Conservation (phyloP, 2,113 vertebrate genomes). For the Varanus salvator region DNA sequence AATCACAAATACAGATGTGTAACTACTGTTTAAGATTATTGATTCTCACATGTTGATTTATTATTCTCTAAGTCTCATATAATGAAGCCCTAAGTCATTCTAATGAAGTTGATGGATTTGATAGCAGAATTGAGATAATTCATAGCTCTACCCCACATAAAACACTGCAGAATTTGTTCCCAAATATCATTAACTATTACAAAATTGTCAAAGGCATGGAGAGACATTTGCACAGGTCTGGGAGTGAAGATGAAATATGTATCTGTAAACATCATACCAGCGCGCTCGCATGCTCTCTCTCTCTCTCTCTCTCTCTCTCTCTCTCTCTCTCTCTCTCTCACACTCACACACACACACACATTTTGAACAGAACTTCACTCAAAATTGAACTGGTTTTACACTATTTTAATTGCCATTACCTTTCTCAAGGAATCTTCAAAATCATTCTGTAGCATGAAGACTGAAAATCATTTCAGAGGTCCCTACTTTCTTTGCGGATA, state of each 20-base stretch:
- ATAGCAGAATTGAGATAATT: background rate
- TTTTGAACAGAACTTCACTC: background rate
- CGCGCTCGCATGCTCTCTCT: too few relatives aligned
- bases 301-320: too few relatives aligned
- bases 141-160: background rate
- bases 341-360: background rate
- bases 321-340: too few relatives aligned
- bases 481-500: background rate
- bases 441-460: background rate
- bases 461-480: background rate
- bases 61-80: background rate
- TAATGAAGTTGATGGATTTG: conserved; percentile 1
- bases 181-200: background rate
- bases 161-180: background rate
- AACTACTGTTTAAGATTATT: background rate
- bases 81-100: background rate
- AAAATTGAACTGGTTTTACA: background rate
- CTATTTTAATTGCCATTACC: background rate
- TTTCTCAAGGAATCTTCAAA: background rate
- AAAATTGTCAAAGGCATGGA: background rate
- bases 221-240: background rate
- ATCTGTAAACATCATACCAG: too few relatives aligned
- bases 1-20: background rate
- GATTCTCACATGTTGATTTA: conserved; percentile 1
- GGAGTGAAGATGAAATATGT: too few relatives aligned